Conservation (phyloP, 2,113 vertebrate genomes). For the Lagenorhynchus albirostris region DNA sequence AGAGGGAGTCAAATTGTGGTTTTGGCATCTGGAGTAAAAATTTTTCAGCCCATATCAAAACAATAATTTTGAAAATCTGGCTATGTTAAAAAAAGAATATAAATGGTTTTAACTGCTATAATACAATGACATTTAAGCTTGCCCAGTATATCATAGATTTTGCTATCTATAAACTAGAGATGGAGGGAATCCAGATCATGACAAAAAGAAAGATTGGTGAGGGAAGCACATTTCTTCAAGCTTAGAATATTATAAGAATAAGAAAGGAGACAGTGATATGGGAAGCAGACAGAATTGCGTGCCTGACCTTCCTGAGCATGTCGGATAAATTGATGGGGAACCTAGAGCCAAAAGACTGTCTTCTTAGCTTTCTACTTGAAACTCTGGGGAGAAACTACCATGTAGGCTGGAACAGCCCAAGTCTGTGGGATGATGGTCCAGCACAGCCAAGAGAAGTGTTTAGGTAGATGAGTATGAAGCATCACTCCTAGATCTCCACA, state of each 20-base stretch:
- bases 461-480: neutral
- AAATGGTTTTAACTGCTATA: neutral
- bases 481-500: neutral
- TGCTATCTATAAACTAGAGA: neutral
- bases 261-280: neutral
- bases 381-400: neutral
- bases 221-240: neutral
- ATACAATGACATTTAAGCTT: neutral
- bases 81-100: neutral
- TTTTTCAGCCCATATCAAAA: neutral
- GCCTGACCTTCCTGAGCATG: neutral
- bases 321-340: neutral
- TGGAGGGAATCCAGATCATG: neutral
- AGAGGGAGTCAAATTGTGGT: neutral
- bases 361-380: neutral
- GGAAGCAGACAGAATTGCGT: neutral
- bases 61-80: neutral
- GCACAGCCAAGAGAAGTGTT: neutral
- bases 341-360: neutral
- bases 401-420: neutral
- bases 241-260: neutral
- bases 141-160: neutral
- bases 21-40: neutral
- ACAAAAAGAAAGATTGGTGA: neutral
- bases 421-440: neutral